Percentiles rank a stretch among this genome's conserved stretches.
Conservation (phyloP, 2,113 vertebrate genomes). For the Gorsachius goisagi region DNA sequence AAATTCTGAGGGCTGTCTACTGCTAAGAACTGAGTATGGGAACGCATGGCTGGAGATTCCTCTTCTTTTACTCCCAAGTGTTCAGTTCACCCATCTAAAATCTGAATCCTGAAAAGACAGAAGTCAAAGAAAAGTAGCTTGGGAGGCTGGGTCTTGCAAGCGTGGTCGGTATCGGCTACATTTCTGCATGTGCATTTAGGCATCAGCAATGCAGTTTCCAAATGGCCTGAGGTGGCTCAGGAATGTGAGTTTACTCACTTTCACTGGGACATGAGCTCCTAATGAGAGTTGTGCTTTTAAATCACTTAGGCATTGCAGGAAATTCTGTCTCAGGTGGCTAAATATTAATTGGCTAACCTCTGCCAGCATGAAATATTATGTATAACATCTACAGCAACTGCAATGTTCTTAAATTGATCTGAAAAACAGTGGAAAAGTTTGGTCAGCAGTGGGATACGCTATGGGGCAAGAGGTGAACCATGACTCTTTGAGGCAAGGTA, state of each 20-base stretch:
- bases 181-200: background rate
- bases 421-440: background rate
- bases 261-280: background rate
- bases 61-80: background rate
- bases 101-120: background rate
- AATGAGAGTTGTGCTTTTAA: background rate
- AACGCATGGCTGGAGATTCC: background rate
- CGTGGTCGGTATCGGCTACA: fast-evolving
- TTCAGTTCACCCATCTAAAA: background rate
- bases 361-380: background rate
- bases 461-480: background rate
- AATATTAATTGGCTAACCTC: background rate
- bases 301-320: background rate
- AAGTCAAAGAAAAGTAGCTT: background rate
- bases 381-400: background rate
- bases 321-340: background rate
- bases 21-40: background rate
- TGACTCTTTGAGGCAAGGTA: background rate
- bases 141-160: background rate
- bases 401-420: background rate
- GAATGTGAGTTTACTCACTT: background rate
- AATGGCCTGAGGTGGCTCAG: background rate
- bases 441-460: background rate
- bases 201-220: background rate
- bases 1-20: background rate